Base-by-base conservation (phyloP, 1,140 invertebrate species). In the Apis cerana region DNA sequence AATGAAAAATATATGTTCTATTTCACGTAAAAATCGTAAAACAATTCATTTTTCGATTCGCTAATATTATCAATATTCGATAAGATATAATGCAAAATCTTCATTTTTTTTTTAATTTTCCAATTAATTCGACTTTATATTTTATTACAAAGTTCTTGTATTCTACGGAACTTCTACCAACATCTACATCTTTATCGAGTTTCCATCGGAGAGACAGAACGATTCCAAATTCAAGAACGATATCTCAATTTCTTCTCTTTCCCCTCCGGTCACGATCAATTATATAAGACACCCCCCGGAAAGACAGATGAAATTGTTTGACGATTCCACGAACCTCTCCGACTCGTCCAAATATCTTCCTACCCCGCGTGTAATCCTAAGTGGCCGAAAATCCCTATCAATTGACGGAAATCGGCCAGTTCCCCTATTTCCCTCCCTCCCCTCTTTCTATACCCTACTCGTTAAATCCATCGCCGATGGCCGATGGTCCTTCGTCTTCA, bases 401-500 rank as follows among this genome's bases (percentile, higher is more conserved):
- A 82, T 78, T 59, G 75, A 12, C 64, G 74, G 80, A 67, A 81
- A 69, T 82, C 75, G 33, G 68, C n/a, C 65, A 17, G 21, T 11
- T 23, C 58, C 68, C 12, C 54, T 27, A 21, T 72, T 15, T 27
- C 19, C 33, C 33, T 27, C 19, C 33, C 33, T 7, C 13, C 17
- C 23, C 33, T 43, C 50, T 1, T n/a, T 23, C 23, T 58, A 74
- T 77, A 62, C 78, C 75, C 75, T 70, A 65, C 33, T 59, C 72
- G 62, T 87, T 77, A 87, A 80, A 70, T 75, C 74, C 72, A 23
- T 69, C 64, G 27, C 62, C 79, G 80, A 27, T 82, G 80, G 86
- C 86, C 86, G 58, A 83, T 56, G 54, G 54, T 43, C 54, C 54
- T 83, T 83, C 75, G 81, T 52, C 72, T 62, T 56, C 48, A 43